A percentile compares a stretch with the other conserved stretches of the same genome.
These are phyloP conservation scores for Alexandromys fortis DNA, from an alignment of 2,113 vertebrate species.

Conservation along the genomic window DNA sequence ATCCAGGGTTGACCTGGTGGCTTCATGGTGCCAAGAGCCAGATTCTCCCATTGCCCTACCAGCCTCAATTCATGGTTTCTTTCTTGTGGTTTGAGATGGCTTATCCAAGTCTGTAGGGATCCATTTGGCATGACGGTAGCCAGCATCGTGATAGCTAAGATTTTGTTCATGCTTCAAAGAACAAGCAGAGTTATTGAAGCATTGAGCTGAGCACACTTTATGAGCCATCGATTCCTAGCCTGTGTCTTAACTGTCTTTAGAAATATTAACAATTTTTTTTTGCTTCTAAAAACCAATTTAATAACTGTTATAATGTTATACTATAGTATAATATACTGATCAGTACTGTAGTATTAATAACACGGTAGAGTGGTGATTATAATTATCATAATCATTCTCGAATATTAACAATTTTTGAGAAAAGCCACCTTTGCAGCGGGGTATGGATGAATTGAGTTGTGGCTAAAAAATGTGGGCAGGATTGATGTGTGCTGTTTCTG, in stretches of 20 bases:
- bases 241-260: neutral
- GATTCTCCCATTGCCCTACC: neutral
- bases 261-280: no score
- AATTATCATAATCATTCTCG: neutral
- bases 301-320: neutral
- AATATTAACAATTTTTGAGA: neutral
- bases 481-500: neutral
- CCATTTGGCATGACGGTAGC: neutral
- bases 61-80: neutral
- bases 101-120: neutral
- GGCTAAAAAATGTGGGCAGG: neutral
- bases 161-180: neutral
- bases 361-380: neutral
- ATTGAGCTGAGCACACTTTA: neutral
- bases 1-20: neutral
- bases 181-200: neutral
- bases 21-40: neutral
- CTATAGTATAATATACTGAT: neutral
- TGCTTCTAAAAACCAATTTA: conserved; percentile 33
- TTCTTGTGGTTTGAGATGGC: neutral
- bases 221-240: neutral
- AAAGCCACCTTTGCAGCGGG: neutral
- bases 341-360: neutral
- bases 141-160: neutral
- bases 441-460: neutral